phyloP scores from a whole-genome alignment of 2,888 invertebrate genomes.

The Epinotia bilunana region DNA sequence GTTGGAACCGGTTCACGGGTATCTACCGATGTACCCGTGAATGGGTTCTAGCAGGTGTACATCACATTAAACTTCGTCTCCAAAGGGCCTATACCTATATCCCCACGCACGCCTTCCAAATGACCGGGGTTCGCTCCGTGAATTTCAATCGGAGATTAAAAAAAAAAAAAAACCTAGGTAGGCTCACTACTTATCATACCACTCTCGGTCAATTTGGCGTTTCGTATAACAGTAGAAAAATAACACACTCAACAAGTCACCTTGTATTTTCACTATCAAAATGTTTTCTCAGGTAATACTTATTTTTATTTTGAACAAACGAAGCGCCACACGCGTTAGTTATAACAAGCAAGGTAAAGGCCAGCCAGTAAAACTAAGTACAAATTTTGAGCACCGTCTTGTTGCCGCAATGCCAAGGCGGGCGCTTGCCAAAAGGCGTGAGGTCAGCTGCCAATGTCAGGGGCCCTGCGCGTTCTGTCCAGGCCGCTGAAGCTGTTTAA shows the following conservation, averaged over 20 bases:
- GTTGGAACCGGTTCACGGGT: too few species aligned
- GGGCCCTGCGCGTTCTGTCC: conserved; percentile 77
- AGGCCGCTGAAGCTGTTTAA: conserved; percentile 46
- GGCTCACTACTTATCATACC: too few species aligned
- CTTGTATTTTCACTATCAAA: not conserved
- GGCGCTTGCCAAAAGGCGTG: conserved; percentile 78
- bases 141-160: too few species aligned
- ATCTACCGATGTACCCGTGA: too few species aligned
- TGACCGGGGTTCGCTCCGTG: too few species aligned
- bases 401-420: conserved; percentile 80
- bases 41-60: too few species aligned
- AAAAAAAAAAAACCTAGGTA: too few species aligned
- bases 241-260: not conserved
- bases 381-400: conserved; percentile 65
- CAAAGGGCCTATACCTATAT: too few species aligned
- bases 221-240: not conserved
- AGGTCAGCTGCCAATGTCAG: conserved; percentile 81
- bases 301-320: not conserved
- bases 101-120: too few species aligned
- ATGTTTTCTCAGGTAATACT: conserved; percentile 8
- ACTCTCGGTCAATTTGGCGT: not conserved
- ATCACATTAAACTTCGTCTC: too few species aligned
- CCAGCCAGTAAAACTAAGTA: conserved; percentile 58
- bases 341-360: conserved; percentile 60
- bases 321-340: conserved; percentile 35